Base-by-base conservation (phyloP, 2,888 invertebrate genomes). In the Drosophila leonis region DNA sequence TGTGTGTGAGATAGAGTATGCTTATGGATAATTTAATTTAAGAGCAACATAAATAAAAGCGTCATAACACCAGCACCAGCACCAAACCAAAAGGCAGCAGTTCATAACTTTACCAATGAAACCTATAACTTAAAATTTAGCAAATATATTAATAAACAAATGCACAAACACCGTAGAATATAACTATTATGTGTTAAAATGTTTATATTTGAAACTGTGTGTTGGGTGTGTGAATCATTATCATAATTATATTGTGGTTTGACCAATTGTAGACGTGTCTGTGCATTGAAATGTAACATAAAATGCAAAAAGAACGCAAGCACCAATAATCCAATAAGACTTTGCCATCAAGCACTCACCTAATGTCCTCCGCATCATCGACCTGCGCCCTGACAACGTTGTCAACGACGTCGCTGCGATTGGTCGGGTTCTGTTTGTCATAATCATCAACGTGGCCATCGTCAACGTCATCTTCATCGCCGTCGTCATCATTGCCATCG, bases 311-410 rank as follows among this genome's bases (percentile, higher is more conserved):
- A 67, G 68, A 72, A 29, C 51, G 64, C 77, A 78, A 81, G 78
- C 81, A 78, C 74, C 78, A 61, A 67, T 81, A 74, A 78, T 70
- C 81, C 79, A 75, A 75, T 63, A 72, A 67, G 65, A 69, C 72
- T 67, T 65, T 60, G 67, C 44, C 67, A 64, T 63, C 61, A 51
- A 70, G 46, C 67, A 90, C 91, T 91, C 69, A 91, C 91, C 92
- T 91, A 73, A 90, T 82, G 71, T 92, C 92, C 76, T 91, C 92
- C 71, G 85, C 88, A 78, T 90, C 91, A 68, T 78, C 83, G 72
- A 76, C 83, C 62, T 81, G 84, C 61, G 81, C 73, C 76, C 79
- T 66, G 24, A 83, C 72, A 56, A 71, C 88, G 63, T 86, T 88
- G 71, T 90, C 88, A 63, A 85, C 82, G 70, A 76, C 80, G 72